These are phyloP conservation scores for Catagonus wagneri DNA, from an alignment of 2,113 vertebrate genomes.

Conservation along the genomic window DNA sequence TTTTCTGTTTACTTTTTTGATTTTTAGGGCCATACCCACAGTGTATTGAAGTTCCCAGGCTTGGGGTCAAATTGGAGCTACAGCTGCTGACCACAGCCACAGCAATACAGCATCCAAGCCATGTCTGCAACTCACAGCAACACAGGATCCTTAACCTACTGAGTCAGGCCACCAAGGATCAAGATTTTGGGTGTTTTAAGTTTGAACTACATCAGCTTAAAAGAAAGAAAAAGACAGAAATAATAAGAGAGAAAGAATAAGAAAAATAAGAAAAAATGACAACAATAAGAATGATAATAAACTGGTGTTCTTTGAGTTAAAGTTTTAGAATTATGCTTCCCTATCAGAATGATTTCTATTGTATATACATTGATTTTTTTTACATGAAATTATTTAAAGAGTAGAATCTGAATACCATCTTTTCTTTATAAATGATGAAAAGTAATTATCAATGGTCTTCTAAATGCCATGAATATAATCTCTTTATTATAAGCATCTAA, in stretches of 20 bases:
- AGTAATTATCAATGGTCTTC: background rate
- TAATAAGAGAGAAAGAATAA: background rate
- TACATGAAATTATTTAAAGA: background rate
- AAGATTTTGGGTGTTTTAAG: background rate
- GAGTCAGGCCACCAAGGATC: too few relatives aligned
- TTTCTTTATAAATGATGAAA: background rate
- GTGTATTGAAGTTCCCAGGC: too few relatives aligned
- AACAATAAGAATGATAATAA: background rate
- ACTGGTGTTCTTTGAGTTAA: background rate
- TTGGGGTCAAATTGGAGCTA: too few relatives aligned
- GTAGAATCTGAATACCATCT: background rate
- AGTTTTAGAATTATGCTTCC: background rate
- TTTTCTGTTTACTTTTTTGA: too few relatives aligned
- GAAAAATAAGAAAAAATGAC: background rate
- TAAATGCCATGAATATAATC: background rate
- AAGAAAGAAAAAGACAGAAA: background rate
- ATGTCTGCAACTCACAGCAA: too few relatives aligned
- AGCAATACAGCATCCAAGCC: too few relatives aligned
- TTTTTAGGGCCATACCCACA: too few relatives aligned
- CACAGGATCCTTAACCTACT: too few relatives aligned
- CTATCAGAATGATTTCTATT: background rate
- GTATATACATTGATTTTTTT: background rate
- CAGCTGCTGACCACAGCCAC: too few relatives aligned
- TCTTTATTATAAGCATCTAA: constrained; percentile 17
- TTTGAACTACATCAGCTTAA: constrained; percentile 22